Percentiles rank a stretch among this genome's conserved stretches.
Evolutionary conservation across 2,797 vertebrate species (phyloP).

Genomic region (Neostethus bicornis): DNA sequence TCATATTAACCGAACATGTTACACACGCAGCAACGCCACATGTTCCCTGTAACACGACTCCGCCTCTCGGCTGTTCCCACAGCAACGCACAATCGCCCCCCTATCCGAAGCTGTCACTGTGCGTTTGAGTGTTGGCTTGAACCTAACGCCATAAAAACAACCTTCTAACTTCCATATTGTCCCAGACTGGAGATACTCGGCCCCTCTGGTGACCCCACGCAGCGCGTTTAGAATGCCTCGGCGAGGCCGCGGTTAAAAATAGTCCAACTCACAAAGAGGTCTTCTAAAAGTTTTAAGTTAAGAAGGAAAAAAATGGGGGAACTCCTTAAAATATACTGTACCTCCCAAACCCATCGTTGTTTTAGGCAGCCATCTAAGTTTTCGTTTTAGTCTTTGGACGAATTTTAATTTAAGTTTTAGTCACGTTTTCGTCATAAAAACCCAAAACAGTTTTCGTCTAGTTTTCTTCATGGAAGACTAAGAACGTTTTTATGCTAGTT

Average conservation of each 20-base stretch:
- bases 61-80: conserved; percentile 33
- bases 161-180: no score
- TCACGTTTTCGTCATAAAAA: no score
- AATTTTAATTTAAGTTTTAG: no score
- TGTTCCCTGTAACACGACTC: conserved; percentile 46
- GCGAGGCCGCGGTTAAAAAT: conserved; percentile 1
- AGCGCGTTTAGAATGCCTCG: background rate
- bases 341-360: no score
- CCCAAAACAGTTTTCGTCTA: no score
- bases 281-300: background rate
- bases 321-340: background rate
- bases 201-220: background rate
- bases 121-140: background rate
- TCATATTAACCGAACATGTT: conserved; percentile 21
- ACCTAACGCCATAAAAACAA: no score
- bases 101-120: background rate
- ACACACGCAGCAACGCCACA: conserved; percentile 31
- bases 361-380: no score
- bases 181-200: background rate
- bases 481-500: no score
- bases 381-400: no score
- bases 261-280: background rate
- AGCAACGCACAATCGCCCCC: conserved; percentile 25
- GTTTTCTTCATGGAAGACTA: no score
- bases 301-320: background rate